These are phyloP conservation scores for Odocoileus virginianus DNA, from an alignment of 2,113 vertebrate genomes.

Conservation along the genomic window DNA sequence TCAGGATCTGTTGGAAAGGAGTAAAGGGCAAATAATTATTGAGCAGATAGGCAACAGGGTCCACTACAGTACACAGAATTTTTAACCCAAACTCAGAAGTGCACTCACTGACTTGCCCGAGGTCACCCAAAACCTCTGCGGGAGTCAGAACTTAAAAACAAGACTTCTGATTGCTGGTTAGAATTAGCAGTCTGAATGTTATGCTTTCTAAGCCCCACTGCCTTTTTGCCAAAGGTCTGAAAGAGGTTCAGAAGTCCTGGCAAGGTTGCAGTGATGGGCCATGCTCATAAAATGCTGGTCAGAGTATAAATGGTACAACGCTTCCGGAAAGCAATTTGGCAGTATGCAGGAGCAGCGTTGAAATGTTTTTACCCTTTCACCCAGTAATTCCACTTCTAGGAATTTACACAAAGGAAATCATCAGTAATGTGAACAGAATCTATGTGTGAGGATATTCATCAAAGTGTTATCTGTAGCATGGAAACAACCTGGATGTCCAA, in stretches of 20 bases:
- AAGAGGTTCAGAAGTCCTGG: background rate
- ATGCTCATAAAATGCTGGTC: background rate
- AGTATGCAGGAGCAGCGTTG: background rate
- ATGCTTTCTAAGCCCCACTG: background rate
- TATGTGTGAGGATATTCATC: background rate
- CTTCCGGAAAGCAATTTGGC: slow-evolving; percentile 47
- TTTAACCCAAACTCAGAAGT: background rate
- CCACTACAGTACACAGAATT: background rate
- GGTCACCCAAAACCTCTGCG: background rate
- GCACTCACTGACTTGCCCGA: background rate
- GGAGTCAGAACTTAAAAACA: background rate
- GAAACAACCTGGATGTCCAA: slow-evolving; percentile 18
- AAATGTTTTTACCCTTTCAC: slow-evolving; percentile 2
- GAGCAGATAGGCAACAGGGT: background rate
- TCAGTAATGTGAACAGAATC: background rate
- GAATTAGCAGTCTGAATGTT: background rate
- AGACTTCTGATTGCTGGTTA: background rate
- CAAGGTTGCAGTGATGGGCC: background rate
- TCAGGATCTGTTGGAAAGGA: background rate
- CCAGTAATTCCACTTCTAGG: slow-evolving; percentile 35
- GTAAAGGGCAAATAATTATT: background rate
- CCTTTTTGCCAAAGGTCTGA: background rate
- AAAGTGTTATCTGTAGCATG: slow-evolving; percentile 26
- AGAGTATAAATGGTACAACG: background rate
- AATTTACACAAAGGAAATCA: slow-evolving; percentile 54